These are phyloP conservation scores for Phaethornis superciliosus DNA, from an alignment of 2,113 vertebrate species.

Conservation along the genomic window DNA sequence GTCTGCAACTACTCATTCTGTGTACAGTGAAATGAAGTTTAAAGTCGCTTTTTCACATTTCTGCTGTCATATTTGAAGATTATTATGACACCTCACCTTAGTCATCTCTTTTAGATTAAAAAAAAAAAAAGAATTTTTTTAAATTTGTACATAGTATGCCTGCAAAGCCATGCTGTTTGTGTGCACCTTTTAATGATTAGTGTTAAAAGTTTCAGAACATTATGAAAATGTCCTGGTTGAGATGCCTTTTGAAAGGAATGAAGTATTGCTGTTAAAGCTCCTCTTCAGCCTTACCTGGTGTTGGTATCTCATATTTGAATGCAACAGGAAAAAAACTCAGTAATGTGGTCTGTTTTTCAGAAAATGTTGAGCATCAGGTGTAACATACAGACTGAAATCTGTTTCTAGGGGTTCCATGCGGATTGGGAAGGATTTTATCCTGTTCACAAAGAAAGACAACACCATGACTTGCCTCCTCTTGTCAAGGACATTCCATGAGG, in stretches of 20 bases:
- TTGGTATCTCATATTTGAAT: neutral
- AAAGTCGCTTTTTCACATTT: neutral
- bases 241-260: neutral
- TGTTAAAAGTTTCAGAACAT: neutral
- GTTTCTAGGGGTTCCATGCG: slow-evolving; percentile 92
- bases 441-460: slow-evolving; percentile 93
- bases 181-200: neutral
- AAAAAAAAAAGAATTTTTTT: neutral
- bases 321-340: neutral
- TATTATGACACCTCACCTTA: neutral
- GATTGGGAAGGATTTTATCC: slow-evolving; percentile 97
- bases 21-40: neutral
- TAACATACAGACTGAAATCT: slow-evolving; percentile 12
- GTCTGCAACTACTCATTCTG: neutral
- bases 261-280: neutral
- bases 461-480: slow-evolving; percentile 93
- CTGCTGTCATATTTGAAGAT: neutral
- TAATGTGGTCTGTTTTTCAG: neutral
- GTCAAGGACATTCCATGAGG: slow-evolving; percentile 96
- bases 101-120: neutral
- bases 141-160: neutral
- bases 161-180: rapidly evolving
- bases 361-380: neutral
- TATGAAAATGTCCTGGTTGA: neutral
- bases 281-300: neutral